Evolutionary conservation across 2,888 invertebrate species (phyloP).

Genomic region (Margaritifera margaritifera): DNA sequence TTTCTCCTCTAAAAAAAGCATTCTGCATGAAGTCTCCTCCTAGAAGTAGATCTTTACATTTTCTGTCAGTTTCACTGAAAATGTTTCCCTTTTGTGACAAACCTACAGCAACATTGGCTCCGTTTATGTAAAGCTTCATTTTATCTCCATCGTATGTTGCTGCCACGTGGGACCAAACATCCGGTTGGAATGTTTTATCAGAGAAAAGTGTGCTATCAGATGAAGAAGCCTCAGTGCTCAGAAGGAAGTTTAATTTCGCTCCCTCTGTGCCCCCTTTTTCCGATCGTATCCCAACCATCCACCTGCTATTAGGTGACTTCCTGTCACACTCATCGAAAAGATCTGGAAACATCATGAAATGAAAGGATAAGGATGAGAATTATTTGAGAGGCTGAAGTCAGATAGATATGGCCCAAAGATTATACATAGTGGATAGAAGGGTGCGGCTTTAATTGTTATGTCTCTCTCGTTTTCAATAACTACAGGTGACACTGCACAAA

Average conservation of each 20-base stretch:
- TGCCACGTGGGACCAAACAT: slow-evolving; percentile 57
- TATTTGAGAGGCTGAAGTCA: background rate
- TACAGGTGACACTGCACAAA: no score
- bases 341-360: slow-evolving; percentile 37
- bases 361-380: background rate
- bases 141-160: slow-evolving; percentile 51
- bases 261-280: slow-evolving; percentile 26
- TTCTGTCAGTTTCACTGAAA: slow-evolving; percentile 30
- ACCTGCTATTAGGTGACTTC: slow-evolving; percentile 22
- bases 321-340: slow-evolving; percentile 47
- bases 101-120: slow-evolving; percentile 48
- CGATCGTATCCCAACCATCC: slow-evolving; percentile 51
- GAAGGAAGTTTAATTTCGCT: slow-evolving; percentile 49
- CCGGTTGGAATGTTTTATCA: slow-evolving; percentile 40
- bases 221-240: slow-evolving; percentile 44
- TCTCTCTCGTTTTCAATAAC: no score
- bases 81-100: slow-evolving; percentile 47
- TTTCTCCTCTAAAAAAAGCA: slow-evolving; percentile 49
- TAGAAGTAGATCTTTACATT: slow-evolving; percentile 51
- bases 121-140: slow-evolving; percentile 57
- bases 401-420: no score
- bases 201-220: slow-evolving; percentile 35
- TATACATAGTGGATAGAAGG: no score
- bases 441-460: no score
- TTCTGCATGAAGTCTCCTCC: slow-evolving; percentile 45